Evolutionary conservation across 2,113 vertebrate species (phyloP), one percentile per base, ranked within the genome.

Genomic region (Brachyistius frenatus): DNA sequence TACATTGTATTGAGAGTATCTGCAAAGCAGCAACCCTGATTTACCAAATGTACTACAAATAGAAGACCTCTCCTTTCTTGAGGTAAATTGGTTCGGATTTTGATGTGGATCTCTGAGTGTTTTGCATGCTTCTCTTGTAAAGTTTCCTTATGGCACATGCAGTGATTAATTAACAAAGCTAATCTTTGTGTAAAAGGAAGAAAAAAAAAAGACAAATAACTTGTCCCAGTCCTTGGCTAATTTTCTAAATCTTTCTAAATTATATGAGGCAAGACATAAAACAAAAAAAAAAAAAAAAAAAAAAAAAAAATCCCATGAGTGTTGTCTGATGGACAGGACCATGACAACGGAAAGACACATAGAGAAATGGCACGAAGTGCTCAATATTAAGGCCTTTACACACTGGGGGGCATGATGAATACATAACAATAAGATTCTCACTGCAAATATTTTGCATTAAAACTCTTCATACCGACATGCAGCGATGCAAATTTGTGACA

Each of bases 1-100:
- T 63, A 50, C 39, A 15, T 65, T 76, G 49, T 65, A 15, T 76
- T 78, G 57, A 65, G 53, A 80, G 55, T 39, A n/a, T 56, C 50
- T 47, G 37, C 66, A 69, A 39, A 60, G 57, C 72, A 74, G 32
- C 1, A 2, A 67, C 32, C 13, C 66, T 71, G 46, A 63, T 31
- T 55, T 30, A 0, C 52, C 66, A 11, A 50, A 79, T 65, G n/a
- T 10, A 58, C n/a, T 75, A 36, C 11, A 62, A 44, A 37, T 56
- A 68, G 11, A 13, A 56, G 3, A 4, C 1, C 32, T 56, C 2
- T 66, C 4, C 7, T 70, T 68, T 44, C 10, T 64, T 11, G 5
- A 9, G 5, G 23, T 10, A 41, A 56, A n/a, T 8, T 6, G 6
- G 3, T 16, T 47, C 8, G 2, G 3, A 14, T 16, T 81, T 65